Base-by-base conservation (phyloP, 2,797 vertebrate species). In the Babyrousa celebensis region DNA sequence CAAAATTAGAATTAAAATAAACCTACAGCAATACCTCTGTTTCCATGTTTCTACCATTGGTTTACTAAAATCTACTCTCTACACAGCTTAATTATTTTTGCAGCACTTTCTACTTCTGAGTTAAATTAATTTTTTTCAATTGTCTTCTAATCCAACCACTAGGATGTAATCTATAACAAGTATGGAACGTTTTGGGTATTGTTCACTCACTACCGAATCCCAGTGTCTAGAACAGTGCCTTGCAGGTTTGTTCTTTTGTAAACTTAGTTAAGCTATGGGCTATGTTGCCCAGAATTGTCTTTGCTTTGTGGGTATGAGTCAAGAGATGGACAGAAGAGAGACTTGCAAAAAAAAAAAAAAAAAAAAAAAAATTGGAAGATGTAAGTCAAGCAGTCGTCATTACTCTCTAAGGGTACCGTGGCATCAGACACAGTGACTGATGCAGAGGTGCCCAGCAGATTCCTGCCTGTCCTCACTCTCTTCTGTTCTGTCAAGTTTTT, bases 401-500 rank as follows among this genome's bases (percentile, higher is more conserved):
- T 58, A 40, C 18, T 40, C 3, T 52, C 27, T 29, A 85, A 72
- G 74, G 0, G 3, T 23, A 62, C 20, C 29, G 9, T 65, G 54
- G 43, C 71, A 63, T 68, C 58, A 96, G 54, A 85, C 1, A 75
- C 12, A 65, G 40, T 71, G 40, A 85, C 17, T 5, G 3, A 58
- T 8, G 27, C 20, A 70, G 54, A 75, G 5, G 15, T 70, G 4
- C 20, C 12, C 21, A 63, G 68, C 23, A 90, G 43, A 65, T 48
- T 71, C 18, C 52, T 77, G 23, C 6, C 62, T 89, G 23, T 67
- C 7, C 17, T 68, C 12, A 63, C 23, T 82, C 56, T 70, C 60
- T 84, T 85, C 29, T 88, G 27, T 68, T 70, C 23, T 92, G 23
- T 70, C 18, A 20, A 70, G n/a, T 56, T 85, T n/a, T 89, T 89